Conservation (phyloP, 2,888 invertebrate species). For the Patella caerulea region DNA sequence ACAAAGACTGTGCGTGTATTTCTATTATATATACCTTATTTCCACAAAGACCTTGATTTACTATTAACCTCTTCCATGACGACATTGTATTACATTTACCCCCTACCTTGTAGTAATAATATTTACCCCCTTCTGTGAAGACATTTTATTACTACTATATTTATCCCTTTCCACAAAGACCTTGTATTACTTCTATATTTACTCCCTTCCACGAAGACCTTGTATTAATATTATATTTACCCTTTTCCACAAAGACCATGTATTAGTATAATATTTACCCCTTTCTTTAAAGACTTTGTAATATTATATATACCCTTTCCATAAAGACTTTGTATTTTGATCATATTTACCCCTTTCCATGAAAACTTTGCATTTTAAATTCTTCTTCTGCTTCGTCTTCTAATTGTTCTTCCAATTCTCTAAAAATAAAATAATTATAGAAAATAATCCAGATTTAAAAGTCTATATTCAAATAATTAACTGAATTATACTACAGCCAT, state of each 20-base stretch:
- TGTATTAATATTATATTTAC: conserved; percentile 46
- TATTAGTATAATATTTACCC: conserved; percentile 46
- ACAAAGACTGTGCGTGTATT: conserved; percentile 20
- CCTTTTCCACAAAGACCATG: conserved; percentile 51
- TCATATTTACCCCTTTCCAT: conserved; percentile 59
- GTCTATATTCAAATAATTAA: no score
- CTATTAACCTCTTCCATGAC: background rate
- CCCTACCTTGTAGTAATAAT: conserved; percentile 39
- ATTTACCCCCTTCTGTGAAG: conserved; percentile 54
- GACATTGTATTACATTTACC: conserved; percentile 30
- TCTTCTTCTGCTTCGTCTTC: conserved; percentile 56
- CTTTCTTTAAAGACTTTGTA: conserved; percentile 44
- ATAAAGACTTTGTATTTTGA: no score
- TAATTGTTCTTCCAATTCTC: conserved; percentile 59
- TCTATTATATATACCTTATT: conserved; percentile 21
- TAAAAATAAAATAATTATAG: conserved; percentile 33
- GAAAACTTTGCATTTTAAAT: conserved; percentile 40
- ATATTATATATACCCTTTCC: background rate
- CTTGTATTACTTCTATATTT: conserved; percentile 20
- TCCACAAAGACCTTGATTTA: conserved; percentile 39
- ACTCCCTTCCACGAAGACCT: conserved; percentile 59
- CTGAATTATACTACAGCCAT: no score
- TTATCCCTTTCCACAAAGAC: background rate
- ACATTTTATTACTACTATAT: no score
- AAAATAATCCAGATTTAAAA: no score